A percentile compares a stretch with the other conserved stretches of the same genome.
Evolutionary conservation across 2,113 vertebrate species (phyloP).

Genomic region (Amblyopsis rosae): DNA sequence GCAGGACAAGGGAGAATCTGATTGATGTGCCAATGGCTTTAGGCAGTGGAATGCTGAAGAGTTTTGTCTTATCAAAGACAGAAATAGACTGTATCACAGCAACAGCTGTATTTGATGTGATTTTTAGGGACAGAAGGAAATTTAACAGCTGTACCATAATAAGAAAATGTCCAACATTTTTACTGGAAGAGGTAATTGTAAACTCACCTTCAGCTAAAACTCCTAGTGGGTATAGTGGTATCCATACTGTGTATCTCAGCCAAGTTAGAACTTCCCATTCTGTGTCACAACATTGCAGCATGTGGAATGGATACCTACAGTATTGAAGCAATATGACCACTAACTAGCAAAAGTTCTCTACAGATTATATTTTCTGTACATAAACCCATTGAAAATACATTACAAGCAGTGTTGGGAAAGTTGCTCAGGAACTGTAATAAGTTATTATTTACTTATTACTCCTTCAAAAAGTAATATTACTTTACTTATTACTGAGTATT

Average conservation of each 20-base stretch:
- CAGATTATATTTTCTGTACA: too few relatives aligned
- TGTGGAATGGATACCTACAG: constrained; percentile 94
- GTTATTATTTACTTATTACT: too few relatives aligned
- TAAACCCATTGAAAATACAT: not conserved
- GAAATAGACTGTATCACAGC: constrained; percentile 90
- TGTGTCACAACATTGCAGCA: constrained; percentile 88
- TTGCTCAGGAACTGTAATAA: too few relatives aligned
- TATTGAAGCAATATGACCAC: not conserved
- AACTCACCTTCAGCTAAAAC: constrained; percentile 88
- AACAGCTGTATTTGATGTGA: constrained; percentile 75
- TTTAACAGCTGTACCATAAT: not conserved
- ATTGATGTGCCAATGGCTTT: constrained; percentile 82
- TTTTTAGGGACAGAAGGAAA: not conserved
- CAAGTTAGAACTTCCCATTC: constrained; percentile 94
- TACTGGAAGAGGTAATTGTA: not conserved
- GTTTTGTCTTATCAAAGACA: constrained; percentile 85
- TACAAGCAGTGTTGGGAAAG: too few relatives aligned
- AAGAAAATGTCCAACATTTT: not conserved
- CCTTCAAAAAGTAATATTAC: too few relatives aligned
- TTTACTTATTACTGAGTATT: too few relatives aligned
- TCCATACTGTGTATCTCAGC: constrained; percentile 93
- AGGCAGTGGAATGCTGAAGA: constrained; percentile 86
- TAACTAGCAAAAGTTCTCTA: not conserved
- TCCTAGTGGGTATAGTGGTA: constrained; percentile 91
- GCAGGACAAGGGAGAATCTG: constrained; percentile 87